Evolutionary conservation across 2,888 invertebrate genomes (phyloP), one percentile per base, ranked within the genome.

Genomic region (Volucella inanis): DNA sequence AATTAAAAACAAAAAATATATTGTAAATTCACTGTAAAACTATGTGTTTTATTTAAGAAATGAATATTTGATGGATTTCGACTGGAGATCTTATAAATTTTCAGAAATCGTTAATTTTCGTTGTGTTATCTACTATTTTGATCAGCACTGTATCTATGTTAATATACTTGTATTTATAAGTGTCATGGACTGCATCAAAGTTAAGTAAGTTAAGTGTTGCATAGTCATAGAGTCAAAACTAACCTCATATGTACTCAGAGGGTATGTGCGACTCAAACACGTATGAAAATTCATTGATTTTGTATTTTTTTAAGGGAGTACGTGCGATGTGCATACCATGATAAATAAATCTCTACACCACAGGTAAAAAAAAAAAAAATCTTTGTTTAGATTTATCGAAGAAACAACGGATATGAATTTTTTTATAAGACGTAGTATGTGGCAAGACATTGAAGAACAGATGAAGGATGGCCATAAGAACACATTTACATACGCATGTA

Each of bases 281-380:
- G 83, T 62, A 74, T 83, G 83, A 74, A 78, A 79, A 83, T 74
- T 70, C 62, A 83, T 79, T 74, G 83, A 74, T 78, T 64, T 79
- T 78, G 45, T 83, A 61, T 75, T 45, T 71, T 77, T n/a, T 59
- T 65, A 76, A 59, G 68, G 31, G 50, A 22, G 31, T 45, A 45
- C 47, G 54, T 68, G 54, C 54, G 57, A 54, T 43, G 49, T 71
- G 14, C 18, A 54, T 15, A 64, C 61, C 67, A 74, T 74, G 72
- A 68, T 74, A 74, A 83, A 83, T 79, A 79, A 79, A 83, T 79
- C 83, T 83, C 83, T 79, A 67, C 54, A 45, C 15, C 45, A 78
- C 78, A 78, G 78, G 72, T 72, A 61, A 67, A 14, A 49, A 67
- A 76, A 67, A 76, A 68, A 61, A 52, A 71, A 82, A 72, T 54